Base-by-base conservation (phyloP, 2,113 vertebrate genomes). In the Prochilodus magdalenae region DNA sequence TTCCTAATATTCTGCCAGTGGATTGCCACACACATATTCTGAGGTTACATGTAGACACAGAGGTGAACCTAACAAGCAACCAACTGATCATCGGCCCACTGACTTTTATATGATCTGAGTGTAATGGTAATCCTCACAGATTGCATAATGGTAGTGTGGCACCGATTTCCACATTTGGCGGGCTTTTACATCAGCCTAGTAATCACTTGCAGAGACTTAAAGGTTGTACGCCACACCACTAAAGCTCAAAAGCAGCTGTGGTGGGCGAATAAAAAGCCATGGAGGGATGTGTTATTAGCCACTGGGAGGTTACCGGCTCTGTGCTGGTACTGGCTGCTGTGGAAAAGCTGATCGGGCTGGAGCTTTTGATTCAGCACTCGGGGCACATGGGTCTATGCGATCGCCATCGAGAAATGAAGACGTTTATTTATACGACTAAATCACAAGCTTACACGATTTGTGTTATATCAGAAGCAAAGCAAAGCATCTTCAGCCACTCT, bases 141-240 rank as follows among this genome's bases (percentile, higher is more conserved):
- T 92, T 88, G 83, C 88, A 89, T 90, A 89, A 91, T 90, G 86
- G 87, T 87, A 88, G 89, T 89, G 90, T 79, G 81, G 89, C 89
- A 87, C 88, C 86, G 83, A 88, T 89, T 90, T 91, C 74, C 87
- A 88, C 82, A 24, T 88, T 86, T 77, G 79, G 76, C 82, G 86
- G 82, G 84, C 86, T 92, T 92, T 91, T 79, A 91, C 89, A 85
- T 85, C 53, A 81, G 86, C 84, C 81, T 79, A 86, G 87, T 87
- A 92, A 90, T 91, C 83, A 90, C 89, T 78, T 84, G 83, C 89
- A 89, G 87, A 89, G 85, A 87, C 65, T 62, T 67, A 80, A 82
- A 89, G 84, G 87, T 80, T 81, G 73, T 74, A 86, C 20, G 49
- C 83, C 83, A 29, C 79, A 87, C 86, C 80, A 67, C 85, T 86